Evolutionary conservation across 2,797 vertebrate species (phyloP), one percentile per base, ranked within the genome.

Genomic region (Tapirus indicus): DNA sequence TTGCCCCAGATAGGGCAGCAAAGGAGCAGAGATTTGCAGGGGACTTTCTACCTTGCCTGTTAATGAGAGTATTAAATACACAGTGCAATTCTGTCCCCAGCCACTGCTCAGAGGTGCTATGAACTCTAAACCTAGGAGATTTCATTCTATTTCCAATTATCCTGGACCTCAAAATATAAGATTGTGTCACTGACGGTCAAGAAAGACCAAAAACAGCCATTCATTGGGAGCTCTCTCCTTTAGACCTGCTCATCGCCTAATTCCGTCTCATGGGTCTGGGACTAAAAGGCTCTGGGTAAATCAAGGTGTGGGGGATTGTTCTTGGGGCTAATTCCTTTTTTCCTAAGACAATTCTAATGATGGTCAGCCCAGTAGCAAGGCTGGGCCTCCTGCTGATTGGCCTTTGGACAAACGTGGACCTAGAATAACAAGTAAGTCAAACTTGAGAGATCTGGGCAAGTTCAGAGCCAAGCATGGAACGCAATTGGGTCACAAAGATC

Each of bases 131-230:
- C 21, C 88, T 86, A 41, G 38, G 77, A 80, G 32, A 94, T 96
- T 92, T 97, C 95, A 80, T 64, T 97, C 92, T 98, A 96, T 96
- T 98, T 97, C 91, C 92, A 97, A 97, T 98, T 98, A 97, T 75
- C 49, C 32, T 62, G 71, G 95, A 79, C 78, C 93, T 83, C 25
- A 96, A 90, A 58, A 95, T 95, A 92, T 84, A 95, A 97, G 69
- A 62, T 82, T 66, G 21, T 74, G 62, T 88, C 6, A 25, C 0
- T 83, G 77, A 95, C 97, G 97, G 90, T 93, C 66, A 74, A 97
- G 91, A 96, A 95, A 97, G n/a, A 92, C 54, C 72, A 96, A 97
- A 98, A 98, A 90, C n/a, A 93, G 47, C 14, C 79, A 69, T 68
- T 97, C 75, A 95, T 29, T 17, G 21, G n/a, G 56, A 83, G 4